Conservation (phyloP, 2,888 invertebrate species). For the Aspidiotus destructor region DNA sequence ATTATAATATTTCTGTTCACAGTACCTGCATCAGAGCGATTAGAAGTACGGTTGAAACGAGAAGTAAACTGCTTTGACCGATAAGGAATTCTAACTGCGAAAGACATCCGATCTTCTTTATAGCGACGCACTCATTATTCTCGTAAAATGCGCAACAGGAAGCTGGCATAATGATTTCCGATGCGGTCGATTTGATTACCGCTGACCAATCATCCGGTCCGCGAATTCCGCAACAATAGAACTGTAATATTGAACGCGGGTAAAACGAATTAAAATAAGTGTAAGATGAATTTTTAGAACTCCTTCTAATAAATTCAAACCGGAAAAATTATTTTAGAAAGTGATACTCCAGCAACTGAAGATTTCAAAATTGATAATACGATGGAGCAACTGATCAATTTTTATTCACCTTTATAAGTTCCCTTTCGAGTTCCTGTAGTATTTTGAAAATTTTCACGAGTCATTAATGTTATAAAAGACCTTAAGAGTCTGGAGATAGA, state of each 20-base stretch:
- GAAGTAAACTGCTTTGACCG: slow-evolving; percentile 25
- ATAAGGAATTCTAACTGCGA: slow-evolving; percentile 22
- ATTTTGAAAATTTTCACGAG: no score
- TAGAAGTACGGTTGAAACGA: slow-evolving; percentile 18
- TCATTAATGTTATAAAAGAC: no score
- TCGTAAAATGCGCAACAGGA: slow-evolving; percentile 48
- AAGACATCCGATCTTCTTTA: slow-evolving; percentile 28
- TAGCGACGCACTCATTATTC: slow-evolving; percentile 8
- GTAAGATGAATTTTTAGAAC: no score
- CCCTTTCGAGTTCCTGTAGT: no score
- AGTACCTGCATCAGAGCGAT: slow-evolving; percentile 32
- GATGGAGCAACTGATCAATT: no score
- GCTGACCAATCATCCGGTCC: slow-evolving; percentile 47
- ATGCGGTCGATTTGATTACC: slow-evolving; percentile 37
- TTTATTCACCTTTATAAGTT: no score
- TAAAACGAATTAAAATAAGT: no score
- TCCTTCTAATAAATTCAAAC: slow-evolving; percentile 26
- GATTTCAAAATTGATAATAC: no score
- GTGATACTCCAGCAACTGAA: background rate
- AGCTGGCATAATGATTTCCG: slow-evolving; percentile 4
- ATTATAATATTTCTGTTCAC: background rate
- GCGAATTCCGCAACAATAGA: slow-evolving; percentile 48
- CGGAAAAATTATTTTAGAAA: background rate
- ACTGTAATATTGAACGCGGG: slow-evolving; percentile 44
- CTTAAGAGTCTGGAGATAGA: no score